Evolutionary conservation across 30 jellyfish, hydroid and myxozoan genomes (phyloP).

Genomic region (Aurelia sp.): DNA sequence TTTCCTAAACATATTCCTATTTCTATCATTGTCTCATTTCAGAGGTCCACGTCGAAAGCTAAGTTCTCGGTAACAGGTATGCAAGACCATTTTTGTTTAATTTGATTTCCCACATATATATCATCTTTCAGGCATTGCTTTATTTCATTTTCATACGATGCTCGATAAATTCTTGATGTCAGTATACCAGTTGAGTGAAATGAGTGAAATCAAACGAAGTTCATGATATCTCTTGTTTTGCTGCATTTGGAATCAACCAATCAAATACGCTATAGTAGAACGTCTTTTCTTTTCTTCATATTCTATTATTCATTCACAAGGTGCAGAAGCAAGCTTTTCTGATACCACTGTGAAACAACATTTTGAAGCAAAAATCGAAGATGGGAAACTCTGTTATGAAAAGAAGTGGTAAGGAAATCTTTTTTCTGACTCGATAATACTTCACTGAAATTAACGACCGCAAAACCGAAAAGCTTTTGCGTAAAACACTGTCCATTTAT

Average conservation of each 20-base stretch:
- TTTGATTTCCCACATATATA: not conserved
- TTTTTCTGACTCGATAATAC: too few species aligned
- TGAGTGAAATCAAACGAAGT: too few species aligned
- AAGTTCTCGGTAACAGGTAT: constrained; percentile 4
- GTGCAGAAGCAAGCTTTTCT: constrained; percentile 31
- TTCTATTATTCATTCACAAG: not conserved
- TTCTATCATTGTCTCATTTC: not conserved
- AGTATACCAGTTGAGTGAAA: too few species aligned
- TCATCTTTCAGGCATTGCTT: not conserved
- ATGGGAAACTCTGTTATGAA: constrained; percentile 86
- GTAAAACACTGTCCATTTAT: too few species aligned
- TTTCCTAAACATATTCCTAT: too few species aligned
- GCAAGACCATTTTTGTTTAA: not conserved
- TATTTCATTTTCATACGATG: not conserved
- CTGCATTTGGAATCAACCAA: too few species aligned
- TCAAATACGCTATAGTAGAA: too few species aligned
- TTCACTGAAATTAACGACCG: too few species aligned
- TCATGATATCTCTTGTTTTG: too few species aligned
- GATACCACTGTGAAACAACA: constrained; percentile 39
- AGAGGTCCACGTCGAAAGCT: constrained; percentile 4
- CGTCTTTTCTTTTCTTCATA: too few species aligned
- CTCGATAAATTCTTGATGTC: too few species aligned
- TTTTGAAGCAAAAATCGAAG: constrained; percentile 91
- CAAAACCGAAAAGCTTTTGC: too few species aligned
- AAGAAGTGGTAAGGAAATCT: constrained; percentile 80